These are phyloP conservation scores for Hephaestus fuliginosus DNA, from an alignment of 2,797 vertebrate species.

Conservation along the genomic window DNA sequence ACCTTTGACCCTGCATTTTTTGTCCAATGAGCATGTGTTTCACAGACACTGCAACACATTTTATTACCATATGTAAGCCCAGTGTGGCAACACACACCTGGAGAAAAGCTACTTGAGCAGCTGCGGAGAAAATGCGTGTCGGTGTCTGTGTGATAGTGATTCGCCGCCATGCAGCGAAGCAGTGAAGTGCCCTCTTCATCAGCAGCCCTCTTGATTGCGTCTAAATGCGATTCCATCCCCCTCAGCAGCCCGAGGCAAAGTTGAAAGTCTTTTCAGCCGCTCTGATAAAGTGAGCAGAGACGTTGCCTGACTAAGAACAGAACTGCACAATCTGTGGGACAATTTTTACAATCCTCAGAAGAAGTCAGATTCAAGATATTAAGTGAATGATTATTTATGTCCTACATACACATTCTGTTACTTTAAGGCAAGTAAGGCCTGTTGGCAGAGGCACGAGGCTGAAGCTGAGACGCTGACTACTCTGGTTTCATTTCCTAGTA, in stretches of 20 bases:
- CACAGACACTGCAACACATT: conserved; percentile 48
- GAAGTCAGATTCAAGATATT: conserved; percentile 35
- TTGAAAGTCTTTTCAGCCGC: conserved; percentile 56
- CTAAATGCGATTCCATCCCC: conserved; percentile 49
- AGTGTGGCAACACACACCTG: conserved; percentile 29
- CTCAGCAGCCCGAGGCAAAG: conserved; percentile 61
- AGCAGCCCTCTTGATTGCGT: conserved; percentile 55
- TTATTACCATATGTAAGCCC: conserved; percentile 37
- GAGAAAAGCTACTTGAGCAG: conserved; percentile 49
- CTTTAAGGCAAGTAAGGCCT: conserved; percentile 59
- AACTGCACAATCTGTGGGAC: conserved; percentile 52
- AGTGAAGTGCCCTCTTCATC: conserved; percentile 58
- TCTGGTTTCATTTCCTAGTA: background rate
- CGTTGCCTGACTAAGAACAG: conserved; percentile 34
- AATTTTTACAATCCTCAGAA: conserved; percentile 48
- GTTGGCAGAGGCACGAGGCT: conserved; percentile 63
- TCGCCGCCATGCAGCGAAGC: conserved; percentile 39
- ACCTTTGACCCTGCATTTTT: conserved; percentile 82
- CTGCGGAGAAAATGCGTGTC: conserved; percentile 39
- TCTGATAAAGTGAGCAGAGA: conserved; percentile 47
- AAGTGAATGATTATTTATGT: conserved; percentile 45
- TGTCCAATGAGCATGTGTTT: conserved; percentile 56
- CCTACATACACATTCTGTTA: conserved; percentile 56
- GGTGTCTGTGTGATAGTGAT: conserved; percentile 32
- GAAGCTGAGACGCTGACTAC: conserved; percentile 39